These are phyloP conservation scores for Macrophya annulata DNA, from an alignment of 2,888 invertebrate species.

Conservation along the genomic window DNA sequence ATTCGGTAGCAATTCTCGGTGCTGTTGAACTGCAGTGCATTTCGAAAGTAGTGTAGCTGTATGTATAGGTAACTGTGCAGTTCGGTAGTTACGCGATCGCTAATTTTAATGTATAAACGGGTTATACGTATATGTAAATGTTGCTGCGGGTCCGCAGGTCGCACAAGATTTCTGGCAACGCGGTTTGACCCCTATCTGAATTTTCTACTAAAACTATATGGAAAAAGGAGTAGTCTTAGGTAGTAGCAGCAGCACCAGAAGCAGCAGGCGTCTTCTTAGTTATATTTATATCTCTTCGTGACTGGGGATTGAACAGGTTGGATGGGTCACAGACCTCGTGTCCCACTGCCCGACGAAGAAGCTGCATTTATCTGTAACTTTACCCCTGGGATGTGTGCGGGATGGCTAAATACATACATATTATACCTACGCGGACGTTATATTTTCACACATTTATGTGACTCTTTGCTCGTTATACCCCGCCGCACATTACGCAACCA, in stretches of 20 bases:
- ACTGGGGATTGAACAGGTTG: conserved; percentile 49
- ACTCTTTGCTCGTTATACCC: not conserved
- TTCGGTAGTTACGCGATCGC: not conserved
- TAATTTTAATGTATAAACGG: conserved; percentile 33
- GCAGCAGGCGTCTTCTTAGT: conserved; percentile 41
- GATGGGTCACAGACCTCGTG: conserved; percentile 54
- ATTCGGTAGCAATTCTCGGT: not conserved
- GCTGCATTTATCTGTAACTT: conserved; percentile 48
- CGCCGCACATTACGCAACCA: conserved; percentile 3
- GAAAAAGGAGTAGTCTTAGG: conserved; percentile 1
- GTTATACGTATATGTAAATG: not conserved
- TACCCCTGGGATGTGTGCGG: conserved; percentile 11
- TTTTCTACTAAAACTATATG: conserved; percentile 48
- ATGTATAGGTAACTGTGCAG: not conserved
- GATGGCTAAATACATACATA: not conserved
- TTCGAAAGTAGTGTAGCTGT: not conserved
- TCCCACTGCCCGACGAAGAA: conserved; percentile 49
- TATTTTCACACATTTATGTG: conserved; percentile 38
- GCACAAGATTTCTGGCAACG: conserved; percentile 51
- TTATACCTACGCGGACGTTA: not conserved
- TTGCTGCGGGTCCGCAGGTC: conserved; percentile 3
- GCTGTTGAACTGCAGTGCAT: not conserved
- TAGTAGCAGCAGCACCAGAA: not conserved
- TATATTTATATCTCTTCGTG: conserved; percentile 46
- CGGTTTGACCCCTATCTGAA: conserved; percentile 50